phyloP scores from a whole-genome alignment of 2,888 invertebrate genomes.

The Serripes groenlandicus region DNA sequence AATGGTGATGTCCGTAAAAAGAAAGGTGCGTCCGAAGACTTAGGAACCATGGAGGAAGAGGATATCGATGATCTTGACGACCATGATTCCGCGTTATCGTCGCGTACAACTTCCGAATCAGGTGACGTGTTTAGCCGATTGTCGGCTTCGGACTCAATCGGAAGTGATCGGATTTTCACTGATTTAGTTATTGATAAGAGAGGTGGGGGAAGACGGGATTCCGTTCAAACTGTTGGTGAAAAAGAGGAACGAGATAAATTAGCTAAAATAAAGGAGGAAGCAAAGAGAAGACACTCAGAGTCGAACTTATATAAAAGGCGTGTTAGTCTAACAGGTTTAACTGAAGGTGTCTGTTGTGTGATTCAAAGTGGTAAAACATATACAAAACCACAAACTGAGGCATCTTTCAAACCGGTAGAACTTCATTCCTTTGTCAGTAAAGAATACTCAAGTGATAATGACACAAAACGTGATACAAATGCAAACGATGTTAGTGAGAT shows the following conservation, averaged over 20 bases:
- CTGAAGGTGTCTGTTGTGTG: constrained; percentile 34
- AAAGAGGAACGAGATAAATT: constrained; percentile 47
- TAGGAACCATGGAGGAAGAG: constrained; percentile 64
- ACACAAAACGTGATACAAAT: not conserved
- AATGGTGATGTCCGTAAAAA: constrained; percentile 55
- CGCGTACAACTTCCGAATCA: constrained; percentile 58
- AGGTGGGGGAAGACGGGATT: constrained; percentile 28
- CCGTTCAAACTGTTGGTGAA: constrained; percentile 39
- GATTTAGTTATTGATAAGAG: constrained; percentile 11
- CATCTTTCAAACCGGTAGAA: not conserved
- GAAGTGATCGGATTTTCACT: constrained; percentile 35
- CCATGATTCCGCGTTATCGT: constrained; percentile 54
- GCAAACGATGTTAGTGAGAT: not conserved
- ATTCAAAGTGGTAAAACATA: constrained; percentile 30
- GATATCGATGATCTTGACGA: constrained; percentile 32
- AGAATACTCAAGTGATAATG: not conserved
- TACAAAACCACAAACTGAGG: constrained; percentile 32
- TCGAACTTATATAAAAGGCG: constrained; percentile 45
- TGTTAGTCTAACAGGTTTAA: constrained; percentile 32
- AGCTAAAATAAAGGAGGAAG: constrained; percentile 47
- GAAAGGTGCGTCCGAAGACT: constrained; percentile 51
- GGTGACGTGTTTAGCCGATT: constrained; percentile 51
- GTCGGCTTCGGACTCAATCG: constrained; percentile 48
- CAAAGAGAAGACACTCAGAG: constrained; percentile 58
- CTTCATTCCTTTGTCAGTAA: not conserved